These are phyloP conservation scores for Drosophila merina DNA, from an alignment of 2,888 invertebrate genomes.

Conservation along the genomic window DNA sequence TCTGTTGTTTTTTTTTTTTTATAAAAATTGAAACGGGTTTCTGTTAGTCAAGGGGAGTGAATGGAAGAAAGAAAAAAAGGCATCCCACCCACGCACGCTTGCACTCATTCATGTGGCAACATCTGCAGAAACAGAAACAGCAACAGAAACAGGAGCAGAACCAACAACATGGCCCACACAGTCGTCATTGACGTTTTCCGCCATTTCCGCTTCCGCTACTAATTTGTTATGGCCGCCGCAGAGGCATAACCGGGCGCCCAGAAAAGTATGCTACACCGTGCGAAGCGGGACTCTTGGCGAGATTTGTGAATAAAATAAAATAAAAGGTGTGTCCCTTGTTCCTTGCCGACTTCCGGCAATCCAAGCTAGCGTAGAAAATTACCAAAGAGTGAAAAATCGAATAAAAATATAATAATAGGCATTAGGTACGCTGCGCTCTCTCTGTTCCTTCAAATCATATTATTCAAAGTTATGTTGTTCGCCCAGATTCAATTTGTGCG, in stretches of 20 bases:
- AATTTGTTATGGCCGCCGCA: constrained; percentile 61
- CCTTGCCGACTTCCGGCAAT: too few species aligned
- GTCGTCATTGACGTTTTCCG: constrained; percentile 58
- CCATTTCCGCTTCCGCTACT: constrained; percentile 68
- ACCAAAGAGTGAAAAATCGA: background rate
- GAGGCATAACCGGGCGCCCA: constrained; percentile 8
- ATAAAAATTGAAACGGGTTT: background rate
- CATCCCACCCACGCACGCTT: background rate
- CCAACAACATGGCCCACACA: constrained; percentile 4
- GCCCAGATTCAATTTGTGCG: constrained; percentile 51
- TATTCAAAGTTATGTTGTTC: constrained; percentile 22
- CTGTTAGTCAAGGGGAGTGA: background rate
- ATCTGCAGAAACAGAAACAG: constrained; percentile 32
- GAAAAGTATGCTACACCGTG: background rate
- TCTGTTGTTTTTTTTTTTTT: constrained; percentile 51
- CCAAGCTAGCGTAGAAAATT: background rate
- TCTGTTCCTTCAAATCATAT: constrained; percentile 1
- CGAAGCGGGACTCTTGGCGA: background rate
- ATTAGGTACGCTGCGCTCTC: background rate
- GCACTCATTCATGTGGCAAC: constrained; percentile 1
- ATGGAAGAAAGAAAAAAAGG: background rate
- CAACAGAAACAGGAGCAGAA: constrained; percentile 6
- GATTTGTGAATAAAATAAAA: background rate
- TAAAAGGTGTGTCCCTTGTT: background rate
- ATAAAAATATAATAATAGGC: background rate